A percentile compares a stretch with the other conserved stretches of the same genome.
phyloP scores from a whole-genome alignment of 2,888 invertebrate species.

The Tryphoninae sp. region DNA sequence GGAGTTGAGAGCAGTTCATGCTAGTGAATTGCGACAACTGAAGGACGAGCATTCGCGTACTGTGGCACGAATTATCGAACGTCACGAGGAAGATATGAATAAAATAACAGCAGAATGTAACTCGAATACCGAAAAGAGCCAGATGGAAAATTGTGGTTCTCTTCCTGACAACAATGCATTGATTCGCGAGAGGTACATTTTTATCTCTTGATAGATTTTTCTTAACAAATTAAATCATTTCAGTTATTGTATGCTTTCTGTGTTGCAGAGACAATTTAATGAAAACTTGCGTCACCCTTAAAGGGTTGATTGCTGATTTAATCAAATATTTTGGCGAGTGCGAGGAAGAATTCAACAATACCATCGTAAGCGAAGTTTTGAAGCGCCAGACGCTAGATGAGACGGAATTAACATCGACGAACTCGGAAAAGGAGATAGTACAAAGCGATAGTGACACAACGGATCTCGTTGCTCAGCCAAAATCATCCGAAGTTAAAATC shows the following conservation, averaged over 20 bases:
- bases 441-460: conserved; percentile 58
- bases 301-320: conserved; percentile 86
- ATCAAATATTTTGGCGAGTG: conserved; percentile 89
- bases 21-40: conserved; percentile 84
- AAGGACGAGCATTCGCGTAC: conserved; percentile 72
- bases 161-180: conserved; percentile 71
- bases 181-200: conserved; percentile 84
- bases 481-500: conserved; percentile 69
- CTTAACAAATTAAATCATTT: no score
- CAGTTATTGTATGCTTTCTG: conserved; percentile 30
- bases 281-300: conserved; percentile 86
- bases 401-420: conserved; percentile 65
- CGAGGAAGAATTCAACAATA: conserved; percentile 90
- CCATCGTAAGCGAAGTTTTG: conserved; percentile 86
- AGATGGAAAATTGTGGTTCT: conserved; percentile 43
- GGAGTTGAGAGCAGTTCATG: conserved; percentile 83
- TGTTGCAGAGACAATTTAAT: conserved; percentile 85
- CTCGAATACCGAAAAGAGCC: conserved; percentile 24
- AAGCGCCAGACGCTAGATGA: conserved; percentile 75
- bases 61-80: conserved; percentile 70
- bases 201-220: background rate
- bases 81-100: conserved; percentile 72
- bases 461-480: conserved; percentile 48
- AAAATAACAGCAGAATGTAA: conserved; percentile 62
- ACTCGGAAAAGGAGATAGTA: conserved; percentile 54